Base-by-base conservation (phyloP, 2,888 invertebrate species). In the Agrochola macilenta region DNA sequence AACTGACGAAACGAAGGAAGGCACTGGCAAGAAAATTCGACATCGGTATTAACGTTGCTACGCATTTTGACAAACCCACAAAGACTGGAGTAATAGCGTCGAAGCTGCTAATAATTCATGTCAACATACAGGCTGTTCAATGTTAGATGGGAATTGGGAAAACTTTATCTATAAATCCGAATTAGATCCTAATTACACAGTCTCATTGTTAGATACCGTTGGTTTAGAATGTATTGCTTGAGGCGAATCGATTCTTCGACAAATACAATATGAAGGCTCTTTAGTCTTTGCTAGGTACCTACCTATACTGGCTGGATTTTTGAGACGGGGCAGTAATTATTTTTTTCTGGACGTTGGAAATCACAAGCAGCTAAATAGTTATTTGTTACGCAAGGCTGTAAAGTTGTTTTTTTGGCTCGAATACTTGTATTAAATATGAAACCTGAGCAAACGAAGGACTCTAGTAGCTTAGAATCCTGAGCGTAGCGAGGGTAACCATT, bases 141-240 rank as follows among this genome's bases (percentile, higher is more conserved):
- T 66, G 58, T 78, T 9, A 43, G 73, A 60, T 60, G 35, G 43
- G 14, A 78, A 78, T 78, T 60, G 58, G 12, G 30, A 14, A 65
- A 78, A 78, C 78, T 78, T 78, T 54, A 66, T 79, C 79, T 61
- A 79, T 79, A 79, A 74, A 78, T 79, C 79, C 11, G 65, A 74
- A 79, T 79, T 79, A 79, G 26, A 54, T 46, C 79, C 79, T 79
- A 79, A 74, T 54, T 61, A 78, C 60, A 79, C 61, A 66, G 57
- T 61, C 43, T 78, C 60, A 66, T 73, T 78, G 72, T 78, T 60
- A 78, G 26, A 65, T 78, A 78, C 35, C 14, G 35, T 72, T 49
- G 17, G 52, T 60, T 78, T 30, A 39, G 61, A 61, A 61, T 74
- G 20, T 74, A 26, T 78, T 52, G 52, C 57, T 52, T 65, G 54